These are phyloP conservation scores for Murina feae DNA, from an alignment of 2,113 vertebrate genomes.

Conservation along the genomic window DNA sequence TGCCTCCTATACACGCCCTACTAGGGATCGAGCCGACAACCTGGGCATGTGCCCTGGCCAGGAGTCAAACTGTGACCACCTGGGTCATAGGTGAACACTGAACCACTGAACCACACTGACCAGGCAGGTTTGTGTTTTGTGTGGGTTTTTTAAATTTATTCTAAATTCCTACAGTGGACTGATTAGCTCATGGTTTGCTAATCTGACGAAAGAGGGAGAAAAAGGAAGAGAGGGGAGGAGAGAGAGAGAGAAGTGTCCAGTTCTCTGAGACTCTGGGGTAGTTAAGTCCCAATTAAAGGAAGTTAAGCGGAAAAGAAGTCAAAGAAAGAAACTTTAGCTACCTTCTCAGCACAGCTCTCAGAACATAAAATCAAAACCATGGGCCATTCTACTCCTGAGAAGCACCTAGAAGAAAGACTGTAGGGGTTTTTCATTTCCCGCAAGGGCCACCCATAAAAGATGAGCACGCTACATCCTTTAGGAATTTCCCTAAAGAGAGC, in stretches of 20 bases:
- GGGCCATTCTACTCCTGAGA: neutral
- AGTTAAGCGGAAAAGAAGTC: neutral
- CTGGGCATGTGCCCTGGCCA: too few species aligned
- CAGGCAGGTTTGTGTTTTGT: too few species aligned
- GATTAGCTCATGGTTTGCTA: constrained; percentile 8
- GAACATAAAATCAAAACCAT: neutral
- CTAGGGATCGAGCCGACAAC: too few species aligned
- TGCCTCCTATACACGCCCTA: too few species aligned
- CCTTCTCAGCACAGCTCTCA: neutral
- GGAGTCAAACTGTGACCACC: too few species aligned
- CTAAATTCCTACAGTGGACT: neutral
- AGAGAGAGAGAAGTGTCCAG: neutral
- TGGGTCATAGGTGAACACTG: too few species aligned
- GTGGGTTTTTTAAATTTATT: neutral
- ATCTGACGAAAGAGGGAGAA: neutral
- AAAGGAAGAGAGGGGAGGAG: neutral
- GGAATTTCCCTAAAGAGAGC: constrained; percentile 54
- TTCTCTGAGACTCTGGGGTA: neutral
- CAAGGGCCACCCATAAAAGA: neutral
- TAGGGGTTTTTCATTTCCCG: neutral
- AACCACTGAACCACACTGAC: too few species aligned
- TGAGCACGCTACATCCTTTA: neutral
- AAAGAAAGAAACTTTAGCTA: neutral
- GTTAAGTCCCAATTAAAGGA: neutral
- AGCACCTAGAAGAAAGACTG: neutral